Percentiles rank a stretch among this genome's conserved stretches.
These are phyloP conservation scores for Psittacula echo DNA, from an alignment of 2,797 vertebrate species.

Conservation along the genomic window DNA sequence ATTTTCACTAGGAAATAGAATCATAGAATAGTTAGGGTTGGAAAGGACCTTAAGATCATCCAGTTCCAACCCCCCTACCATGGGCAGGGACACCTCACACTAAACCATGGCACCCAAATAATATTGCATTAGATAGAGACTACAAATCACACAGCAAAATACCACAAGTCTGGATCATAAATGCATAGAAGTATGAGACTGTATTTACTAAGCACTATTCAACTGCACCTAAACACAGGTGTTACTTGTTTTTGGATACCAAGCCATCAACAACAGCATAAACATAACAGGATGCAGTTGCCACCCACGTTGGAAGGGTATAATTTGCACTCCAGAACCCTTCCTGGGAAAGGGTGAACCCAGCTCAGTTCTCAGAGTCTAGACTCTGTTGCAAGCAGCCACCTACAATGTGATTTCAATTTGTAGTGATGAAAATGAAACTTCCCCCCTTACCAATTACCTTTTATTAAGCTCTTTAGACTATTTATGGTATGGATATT, in stretches of 20 bases:
- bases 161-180: background rate
- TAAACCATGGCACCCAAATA: background rate
- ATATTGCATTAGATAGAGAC: background rate
- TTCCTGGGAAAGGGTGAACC: background rate
- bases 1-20: background rate
- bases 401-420: background rate
- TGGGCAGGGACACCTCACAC: too few relatives aligned
- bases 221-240: background rate
- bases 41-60: too few relatives aligned
- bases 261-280: background rate
- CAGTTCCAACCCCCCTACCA: too few relatives aligned
- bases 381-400: slow-evolving; percentile 1
- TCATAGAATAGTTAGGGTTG: too few relatives aligned
- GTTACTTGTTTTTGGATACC: background rate
- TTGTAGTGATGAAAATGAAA: background rate
- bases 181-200: background rate
- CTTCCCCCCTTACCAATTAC: background rate
- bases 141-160: background rate
- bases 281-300: background rate
- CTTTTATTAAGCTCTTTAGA: background rate
- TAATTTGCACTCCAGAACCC: background rate
- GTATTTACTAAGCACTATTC: background rate
- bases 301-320: background rate
- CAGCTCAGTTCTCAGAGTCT: background rate
- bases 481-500: background rate